These are phyloP conservation scores for Amniataba percoides DNA, from an alignment of 2,797 vertebrate genomes.

Conservation along the genomic window DNA sequence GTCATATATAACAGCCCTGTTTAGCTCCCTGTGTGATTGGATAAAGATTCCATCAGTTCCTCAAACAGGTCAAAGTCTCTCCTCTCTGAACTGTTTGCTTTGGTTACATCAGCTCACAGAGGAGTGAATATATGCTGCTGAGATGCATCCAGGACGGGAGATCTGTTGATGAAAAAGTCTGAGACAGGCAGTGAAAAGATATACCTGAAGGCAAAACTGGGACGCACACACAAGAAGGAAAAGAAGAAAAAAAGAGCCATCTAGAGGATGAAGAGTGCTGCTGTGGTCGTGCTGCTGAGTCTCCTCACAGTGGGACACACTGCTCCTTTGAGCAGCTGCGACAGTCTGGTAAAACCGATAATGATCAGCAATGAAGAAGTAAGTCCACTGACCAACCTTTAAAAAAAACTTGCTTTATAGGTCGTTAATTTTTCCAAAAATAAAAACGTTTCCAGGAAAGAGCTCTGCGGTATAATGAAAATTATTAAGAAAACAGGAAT, in stretches of 20 bases:
- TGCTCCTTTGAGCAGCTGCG: constrained; percentile 64
- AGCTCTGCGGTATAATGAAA: background rate
- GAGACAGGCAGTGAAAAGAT: background rate
- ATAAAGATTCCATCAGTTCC: constrained; percentile 17
- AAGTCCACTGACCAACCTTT: constrained; percentile 56
- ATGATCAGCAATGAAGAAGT: constrained; percentile 64
- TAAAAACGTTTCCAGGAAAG: background rate
- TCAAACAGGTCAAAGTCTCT: constrained; percentile 55
- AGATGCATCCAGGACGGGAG: background rate
- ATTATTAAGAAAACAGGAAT: background rate
- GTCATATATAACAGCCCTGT: background rate
- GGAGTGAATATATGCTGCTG: background rate
- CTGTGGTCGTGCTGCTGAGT: constrained; percentile 48
- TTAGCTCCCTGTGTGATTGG: constrained; percentile 9
- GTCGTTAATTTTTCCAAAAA: background rate
- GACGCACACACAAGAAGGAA: background rate
- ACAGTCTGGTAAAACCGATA: constrained; percentile 61
- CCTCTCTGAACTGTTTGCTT: constrained; percentile 31
- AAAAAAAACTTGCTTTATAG: no score
- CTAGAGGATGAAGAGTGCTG: constrained; percentile 61
- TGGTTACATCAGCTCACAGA: constrained; percentile 39
- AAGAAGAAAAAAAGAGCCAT: constrained; percentile 1
- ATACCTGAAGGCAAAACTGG: background rate
- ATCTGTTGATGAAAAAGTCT: background rate
- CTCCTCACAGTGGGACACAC: constrained; percentile 59